Evolutionary conservation across 2,888 invertebrate genomes (phyloP), one percentile per base, ranked within the genome.

Genomic region (Altica lythri): DNA sequence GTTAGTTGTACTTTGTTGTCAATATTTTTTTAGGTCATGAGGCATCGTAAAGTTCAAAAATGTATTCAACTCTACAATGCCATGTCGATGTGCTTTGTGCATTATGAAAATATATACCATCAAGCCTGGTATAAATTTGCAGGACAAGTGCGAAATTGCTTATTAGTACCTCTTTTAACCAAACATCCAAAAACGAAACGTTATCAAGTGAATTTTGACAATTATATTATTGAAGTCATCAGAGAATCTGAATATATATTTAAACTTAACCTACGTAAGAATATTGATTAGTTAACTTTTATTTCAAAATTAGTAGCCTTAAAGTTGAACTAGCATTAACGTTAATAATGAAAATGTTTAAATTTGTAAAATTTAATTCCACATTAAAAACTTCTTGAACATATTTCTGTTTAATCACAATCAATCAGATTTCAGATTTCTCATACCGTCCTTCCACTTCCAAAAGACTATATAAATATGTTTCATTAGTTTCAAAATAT

Each of bases 71-170:
- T 88, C 45, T 92, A 86, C 70, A 93, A 93, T 69, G 86, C 88
- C 1, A 80, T 93, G 75, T 82, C 86, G 19, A 85, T 85, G 54
- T 90, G 92, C 2, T 86, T 93, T 57, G 82, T 89, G 10, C 90
- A 92, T 69, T 93, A 88, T 68, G 92, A 93, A 75, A 81, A 89
- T 66, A 85, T 91, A 53, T 89, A 90, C 72, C 91, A 93, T 68
- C 81, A 83, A 62, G 89, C 90, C 1, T 92, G 92, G 92, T 83
- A 79, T 57, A 84, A 87, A 68, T 86, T 88, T 71, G 84, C 87
- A 16, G 85, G 86, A 45, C 84, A 89, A 77, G 85, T 86, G 22
- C 78, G 84, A 38, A 68, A 83, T 49, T 85, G 85, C 44, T 75
- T 92, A 2, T 84, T 86, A 62, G 82, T 86, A 0, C 90, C 92